Evolutionary conservation across 2,797 vertebrate genomes (phyloP).

Genomic region (Sebastes iracundus): DNA sequence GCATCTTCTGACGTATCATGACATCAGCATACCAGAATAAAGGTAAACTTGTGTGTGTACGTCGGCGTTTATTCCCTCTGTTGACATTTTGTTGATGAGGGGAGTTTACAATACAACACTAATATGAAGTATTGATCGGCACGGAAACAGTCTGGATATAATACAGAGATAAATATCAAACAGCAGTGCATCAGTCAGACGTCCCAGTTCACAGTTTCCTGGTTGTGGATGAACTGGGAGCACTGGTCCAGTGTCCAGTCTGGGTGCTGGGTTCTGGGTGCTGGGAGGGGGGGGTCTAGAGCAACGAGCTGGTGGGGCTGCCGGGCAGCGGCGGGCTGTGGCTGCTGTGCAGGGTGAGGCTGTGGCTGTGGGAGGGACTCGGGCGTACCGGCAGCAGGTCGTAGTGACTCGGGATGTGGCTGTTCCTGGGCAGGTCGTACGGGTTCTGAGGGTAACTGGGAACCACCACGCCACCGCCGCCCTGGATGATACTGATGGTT

Average conservation of each 20-base stretch:
- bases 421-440: slow-evolving; percentile 95
- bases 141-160: slow-evolving; percentile 19
- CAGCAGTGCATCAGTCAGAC: neutral
- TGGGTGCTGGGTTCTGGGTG: no score
- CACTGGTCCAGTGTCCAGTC: neutral
- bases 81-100: neutral
- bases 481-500: slow-evolving; percentile 90
- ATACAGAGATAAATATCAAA: slow-evolving; percentile 31
- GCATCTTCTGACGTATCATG: neutral
- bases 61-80: neutral
- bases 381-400: slow-evolving; percentile 93
- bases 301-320: slow-evolving; percentile 86
- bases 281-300: slow-evolving; percentile 69
- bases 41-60: neutral
- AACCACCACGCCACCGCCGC: slow-evolving; percentile 72
- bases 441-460: slow-evolving; percentile 91
- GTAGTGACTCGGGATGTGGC: slow-evolving; percentile 95
- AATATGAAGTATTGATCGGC: slow-evolving; percentile 1
- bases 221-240: neutral
- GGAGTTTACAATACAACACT: slow-evolving; percentile 22
- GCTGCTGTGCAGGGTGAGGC: slow-evolving; percentile 53
- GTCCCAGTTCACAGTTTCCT: slow-evolving; percentile 10
- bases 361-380: slow-evolving; percentile 83
- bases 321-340: slow-evolving; percentile 82
- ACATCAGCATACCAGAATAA: neutral